Evolutionary conservation across 2,113 vertebrate species (phyloP), one percentile per base, ranked within the genome.

Genomic region (Corvus hawaiiensis): DNA sequence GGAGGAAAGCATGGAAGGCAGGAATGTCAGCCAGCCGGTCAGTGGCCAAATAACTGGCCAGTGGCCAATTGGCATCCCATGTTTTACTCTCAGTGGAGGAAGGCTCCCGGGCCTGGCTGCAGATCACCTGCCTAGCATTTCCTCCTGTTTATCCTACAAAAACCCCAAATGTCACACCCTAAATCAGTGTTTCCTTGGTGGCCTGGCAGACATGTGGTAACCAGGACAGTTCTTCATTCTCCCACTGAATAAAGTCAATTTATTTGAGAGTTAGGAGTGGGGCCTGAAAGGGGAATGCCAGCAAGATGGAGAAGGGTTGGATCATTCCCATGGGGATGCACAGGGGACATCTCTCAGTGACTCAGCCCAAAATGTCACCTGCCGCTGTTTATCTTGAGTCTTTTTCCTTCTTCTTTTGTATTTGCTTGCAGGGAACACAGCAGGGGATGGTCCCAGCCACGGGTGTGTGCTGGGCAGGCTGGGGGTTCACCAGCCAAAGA

Each of bases 31-130:
- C 83, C 73, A 78, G 76, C 63, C 96, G 96, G 96, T 96, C 95
- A 81, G 61, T 96, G 93, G 94, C 96, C 97, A 96, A 84, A 94
- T 2, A 39, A 61, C 89, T 97, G 96, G 97, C 79, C 17, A 67
- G 43, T 0, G 9, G 84, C 97, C 97, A 98, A 55, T 80, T 91
- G 84, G 92, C 96, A 94, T 88, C 91, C 83, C 49, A 6, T 61
- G 90, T 66, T 66, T 67, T 89, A 30, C 49, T 87, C 13, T n/a
- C 32, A 12, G 10, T 61, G 61, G 74, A 95, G 73, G 41, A 96
- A 67, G 86, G 84, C 43, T 94, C 8, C 0, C 43, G 28, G 80
- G 88, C 87, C 77, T 92, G 58, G 55, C 56, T 94, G 78, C 49
- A 84, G 92, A 94, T 84, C 84, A 63, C 86, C 88, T 86, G 80